Evolutionary conservation across 2,797 vertebrate genomes (phyloP).

Genomic region (Oceanodroma leucorhoa): DNA sequence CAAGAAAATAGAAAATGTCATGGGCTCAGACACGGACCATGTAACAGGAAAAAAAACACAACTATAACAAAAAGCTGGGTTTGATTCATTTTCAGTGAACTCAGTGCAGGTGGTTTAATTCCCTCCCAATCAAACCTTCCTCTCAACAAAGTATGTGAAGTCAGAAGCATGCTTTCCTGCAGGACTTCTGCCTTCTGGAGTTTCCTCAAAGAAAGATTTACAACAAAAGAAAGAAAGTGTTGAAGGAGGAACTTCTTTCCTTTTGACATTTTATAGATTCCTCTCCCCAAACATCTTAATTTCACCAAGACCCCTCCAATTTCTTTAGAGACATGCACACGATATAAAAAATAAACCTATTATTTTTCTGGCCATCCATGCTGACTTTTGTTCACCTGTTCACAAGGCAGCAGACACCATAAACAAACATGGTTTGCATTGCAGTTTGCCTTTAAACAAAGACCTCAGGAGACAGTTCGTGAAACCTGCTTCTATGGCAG

Average conservation of each 20-base stretch:
- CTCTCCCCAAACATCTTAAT: not conserved
- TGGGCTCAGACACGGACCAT: not conserved
- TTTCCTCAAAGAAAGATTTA: not conserved
- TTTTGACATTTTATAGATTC: not conserved
- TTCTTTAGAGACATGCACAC: not conserved
- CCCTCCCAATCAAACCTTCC: not conserved
- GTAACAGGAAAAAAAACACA: accelerated
- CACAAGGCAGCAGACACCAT: not conserved
- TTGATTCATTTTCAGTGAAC: not conserved
- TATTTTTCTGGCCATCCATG: not conserved
- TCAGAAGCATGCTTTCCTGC: not conserved
- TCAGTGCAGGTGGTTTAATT: not conserved
- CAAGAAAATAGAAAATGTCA: not conserved
- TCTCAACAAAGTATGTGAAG: not conserved
- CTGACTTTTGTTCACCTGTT: not conserved
- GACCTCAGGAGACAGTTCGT: not conserved
- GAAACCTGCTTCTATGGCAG: not conserved
- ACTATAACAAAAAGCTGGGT: not conserved
- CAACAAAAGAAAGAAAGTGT: not conserved
- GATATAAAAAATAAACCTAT: not conserved
- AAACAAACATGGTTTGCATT: not conserved
- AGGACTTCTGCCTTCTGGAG: not conserved
- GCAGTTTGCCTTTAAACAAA: not conserved
- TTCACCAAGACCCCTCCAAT: not conserved
- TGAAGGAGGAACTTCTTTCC: not conserved